Conservation (phyloP, 2,888 invertebrate genomes). For the Pterobdella sp. region DNA sequence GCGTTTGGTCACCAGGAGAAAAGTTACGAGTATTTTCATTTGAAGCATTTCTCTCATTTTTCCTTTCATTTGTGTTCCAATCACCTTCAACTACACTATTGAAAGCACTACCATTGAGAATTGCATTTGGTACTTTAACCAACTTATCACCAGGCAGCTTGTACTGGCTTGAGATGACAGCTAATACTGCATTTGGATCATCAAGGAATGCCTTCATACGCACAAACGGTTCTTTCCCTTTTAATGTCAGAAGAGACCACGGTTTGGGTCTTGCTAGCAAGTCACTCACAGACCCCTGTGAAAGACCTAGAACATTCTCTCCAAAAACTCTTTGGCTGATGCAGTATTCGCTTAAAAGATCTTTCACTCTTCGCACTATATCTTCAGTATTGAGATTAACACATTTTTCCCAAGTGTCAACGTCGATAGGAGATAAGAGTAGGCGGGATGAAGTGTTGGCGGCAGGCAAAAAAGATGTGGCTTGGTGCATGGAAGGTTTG, state of each 20-base stretch:
- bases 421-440: slow-evolving; percentile 91
- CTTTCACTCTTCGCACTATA: slow-evolving; percentile 72
- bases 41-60: neutral
- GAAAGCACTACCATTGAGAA: neutral
- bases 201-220: slow-evolving; percentile 78
- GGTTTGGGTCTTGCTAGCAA: slow-evolving; percentile 92
- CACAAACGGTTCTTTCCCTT: slow-evolving; percentile 70
- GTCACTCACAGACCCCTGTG: slow-evolving; percentile 85
- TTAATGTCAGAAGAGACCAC: slow-evolving; percentile 98
- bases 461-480: slow-evolving; percentile 58
- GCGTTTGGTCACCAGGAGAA: too few relatives aligned
- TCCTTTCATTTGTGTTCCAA: neutral
- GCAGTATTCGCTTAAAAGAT: slow-evolving; percentile 53
- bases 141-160: slow-evolving; percentile 80
- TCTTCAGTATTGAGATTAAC: slow-evolving; percentile 96
- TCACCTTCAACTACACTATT: neutral
- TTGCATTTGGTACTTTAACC: slow-evolving; percentile 7
- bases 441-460: slow-evolving; percentile 75
- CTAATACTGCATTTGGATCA: slow-evolving; percentile 86
- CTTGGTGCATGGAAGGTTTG: slow-evolving; percentile 39
- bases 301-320: slow-evolving; percentile 72
- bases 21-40: too few relatives aligned
- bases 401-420: slow-evolving; percentile 95
- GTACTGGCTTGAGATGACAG: slow-evolving; percentile 89
- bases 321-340: slow-evolving; percentile 94